Evolutionary conservation across 2,113 vertebrate genomes (phyloP).

Genomic region (Nothoprocta pentlandii): DNA sequence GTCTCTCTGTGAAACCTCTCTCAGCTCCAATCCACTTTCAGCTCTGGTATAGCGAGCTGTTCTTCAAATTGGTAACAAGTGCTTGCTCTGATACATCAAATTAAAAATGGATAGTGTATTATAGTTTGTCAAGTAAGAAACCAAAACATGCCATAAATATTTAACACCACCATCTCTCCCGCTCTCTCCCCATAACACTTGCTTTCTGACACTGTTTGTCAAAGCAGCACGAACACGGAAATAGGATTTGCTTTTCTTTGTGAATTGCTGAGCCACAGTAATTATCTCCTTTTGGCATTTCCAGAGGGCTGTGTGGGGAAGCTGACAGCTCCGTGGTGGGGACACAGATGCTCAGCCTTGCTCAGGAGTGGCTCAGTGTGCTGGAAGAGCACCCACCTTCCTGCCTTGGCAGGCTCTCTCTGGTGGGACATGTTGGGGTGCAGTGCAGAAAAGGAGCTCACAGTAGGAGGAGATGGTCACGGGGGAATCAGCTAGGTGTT

Average conservation of each 20-base stretch:
- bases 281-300: slow-evolving; percentile 57
- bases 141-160: slow-evolving; percentile 78
- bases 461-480: not conserved
- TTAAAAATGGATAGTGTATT: slow-evolving; percentile 78
- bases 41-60: slow-evolving; percentile 44
- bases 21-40: slow-evolving; percentile 13
- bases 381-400: not conserved
- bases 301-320: not conserved
- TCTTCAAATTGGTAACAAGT: slow-evolving; percentile 74
- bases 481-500: not conserved
- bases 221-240: slow-evolving; percentile 62
- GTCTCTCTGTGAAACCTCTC: not conserved
- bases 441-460: not conserved
- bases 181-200: not conserved
- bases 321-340: slow-evolving; percentile 28
- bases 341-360: not conserved
- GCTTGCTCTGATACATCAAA: slow-evolving; percentile 73
- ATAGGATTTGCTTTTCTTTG: slow-evolving; percentile 64
- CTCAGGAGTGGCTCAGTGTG: not conserved
- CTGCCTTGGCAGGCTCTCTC: not conserved
- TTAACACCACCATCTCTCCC: slow-evolving; percentile 62
- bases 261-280: slow-evolving; percentile 29
- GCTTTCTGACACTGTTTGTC: slow-evolving; percentile 65
- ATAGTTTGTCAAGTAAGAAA: slow-evolving; percentile 77
- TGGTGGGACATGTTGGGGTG: not conserved